Percentiles rank a stretch among this genome's conserved stretches.
Conservation (phyloP, 2,888 invertebrate species). For the Tuta absoluta region DNA sequence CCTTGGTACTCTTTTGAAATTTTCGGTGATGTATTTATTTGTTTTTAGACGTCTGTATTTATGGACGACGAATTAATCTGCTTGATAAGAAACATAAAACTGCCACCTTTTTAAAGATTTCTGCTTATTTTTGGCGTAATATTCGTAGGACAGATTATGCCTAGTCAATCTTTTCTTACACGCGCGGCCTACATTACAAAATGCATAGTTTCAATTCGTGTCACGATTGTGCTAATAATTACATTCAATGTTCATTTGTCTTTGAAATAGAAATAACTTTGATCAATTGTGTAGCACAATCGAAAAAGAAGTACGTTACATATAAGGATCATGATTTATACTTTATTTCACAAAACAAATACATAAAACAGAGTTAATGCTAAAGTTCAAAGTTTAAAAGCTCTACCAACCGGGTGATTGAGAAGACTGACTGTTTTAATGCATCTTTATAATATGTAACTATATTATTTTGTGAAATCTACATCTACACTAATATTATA, state of each 20-base stretch:
- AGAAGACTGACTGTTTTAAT: no score
- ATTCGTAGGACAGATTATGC: background rate
- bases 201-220: background rate
- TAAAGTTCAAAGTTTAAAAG: no score
- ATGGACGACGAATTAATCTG: background rate
- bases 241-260: background rate
- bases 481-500: no score
- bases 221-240: background rate
- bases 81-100: background rate
- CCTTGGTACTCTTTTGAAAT: constrained; percentile 4
- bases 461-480: no score
- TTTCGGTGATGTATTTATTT: constrained; percentile 11
- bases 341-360: no score
- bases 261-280: no score
- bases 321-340: no score
- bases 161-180: background rate
- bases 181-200: constrained; percentile 6
- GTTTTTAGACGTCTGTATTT: background rate
- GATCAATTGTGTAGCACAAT: no score
- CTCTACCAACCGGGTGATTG: no score
- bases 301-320: no score
- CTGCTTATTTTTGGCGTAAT: background rate
- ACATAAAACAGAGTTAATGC: no score
- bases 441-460: no score
- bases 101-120: background rate